Base-by-base conservation (phyloP, 2,113 vertebrate genomes). In the Myrmecophaga tridactyla region DNA sequence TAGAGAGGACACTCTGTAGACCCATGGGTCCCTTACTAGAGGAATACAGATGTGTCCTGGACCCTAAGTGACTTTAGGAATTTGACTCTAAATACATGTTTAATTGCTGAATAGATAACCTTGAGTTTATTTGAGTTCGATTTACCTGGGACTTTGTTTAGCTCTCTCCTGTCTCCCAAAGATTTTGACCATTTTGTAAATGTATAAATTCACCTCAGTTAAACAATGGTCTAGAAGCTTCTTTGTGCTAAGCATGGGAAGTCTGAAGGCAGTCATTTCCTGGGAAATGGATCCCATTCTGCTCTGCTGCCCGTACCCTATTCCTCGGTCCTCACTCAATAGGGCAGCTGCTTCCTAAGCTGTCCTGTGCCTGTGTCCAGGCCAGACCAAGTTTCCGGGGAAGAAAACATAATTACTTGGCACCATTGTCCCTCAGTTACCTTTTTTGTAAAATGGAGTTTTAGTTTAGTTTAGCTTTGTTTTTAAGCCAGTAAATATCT, bases 1-100 rank as follows among this genome's bases (percentile, higher is more conserved):
- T 97, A 97, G 97, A 97, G 96, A 86, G 92, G 72, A 78, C 20
- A n/a, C 94, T 92, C 92, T 73, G n/a, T n/a, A 95, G 95, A 92
- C 95, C 97, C 94, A 3, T 34, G 27, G 87, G 86, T 91, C 97
- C 95, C 96, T 94, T 75, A 29, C 60, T 88, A 87, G 88, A 94
- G 36, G 63, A 69, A 65, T 14, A 51, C 43, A 70, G 83, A 48
- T 36, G 21, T 86, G 83, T 70, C 83, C 63, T 86, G 46, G 83
- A 36, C 46, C n/a, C 67, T 34, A 70, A 39, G 17, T 18, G 27
- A 20, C n/a, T 34, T 78, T 34, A 31, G n/a, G 31, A 78, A 78
- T 34, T 78, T 46, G 46, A n/a, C 75, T 51, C 67, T 48, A 69
- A 39, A 25, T 18, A n/a, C 5, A 4, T 39, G 83, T 86, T 69